Evolutionary conservation across 2,888 invertebrate genomes (phyloP), one percentile per base, ranked within the genome.

Genomic region (Lithophane socia): DNA sequence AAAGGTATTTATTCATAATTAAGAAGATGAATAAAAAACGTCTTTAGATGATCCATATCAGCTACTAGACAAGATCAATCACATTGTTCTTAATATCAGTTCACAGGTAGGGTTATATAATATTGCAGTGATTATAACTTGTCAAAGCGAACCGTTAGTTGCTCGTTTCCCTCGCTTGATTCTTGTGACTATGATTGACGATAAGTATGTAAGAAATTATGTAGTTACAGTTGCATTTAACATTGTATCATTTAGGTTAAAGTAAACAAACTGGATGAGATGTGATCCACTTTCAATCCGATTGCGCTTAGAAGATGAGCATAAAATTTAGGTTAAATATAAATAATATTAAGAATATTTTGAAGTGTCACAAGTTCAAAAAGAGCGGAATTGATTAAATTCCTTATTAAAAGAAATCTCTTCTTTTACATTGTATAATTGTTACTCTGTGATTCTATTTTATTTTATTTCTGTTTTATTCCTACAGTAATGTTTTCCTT

Each of bases 101-200:
- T 74, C n/a, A 29, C 16, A 42, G 3, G 49, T 12, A n/a, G 16
- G 5, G 10, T 66, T 75, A 4, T 29, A 76, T 29, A 44, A 76
- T 29, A 47, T 4, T 56, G 54, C 47, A 64, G 37, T 52, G 16
- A 42, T 13, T 72, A 37, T 65, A 37, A 24, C 49, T 65, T 80
- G 60, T 73, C 73, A 66, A 80, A 60, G 58, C 1, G 0, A 24
- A 73, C 78, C 54, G 78, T 79, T 73, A 65, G 58, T 54, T 73
- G 65, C 42, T 66, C 73, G 78, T 73, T 60, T 60, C 47, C 73
- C 73, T 61, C 65, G 18, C 80, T 60, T 78, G 58, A 65, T 16
- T 58, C 21, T 44, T 52, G 58, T 66, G 65, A 54, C 58, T 65
- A 4, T n/a, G n/a, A 65, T 60, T 79, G 44, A 73, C 73, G 54